A percentile compares a stretch with the other conserved stretches of the same genome.
These are phyloP conservation scores for Cossypha caffra DNA, from an alignment of 2,797 vertebrate species.

Conservation along the genomic window DNA sequence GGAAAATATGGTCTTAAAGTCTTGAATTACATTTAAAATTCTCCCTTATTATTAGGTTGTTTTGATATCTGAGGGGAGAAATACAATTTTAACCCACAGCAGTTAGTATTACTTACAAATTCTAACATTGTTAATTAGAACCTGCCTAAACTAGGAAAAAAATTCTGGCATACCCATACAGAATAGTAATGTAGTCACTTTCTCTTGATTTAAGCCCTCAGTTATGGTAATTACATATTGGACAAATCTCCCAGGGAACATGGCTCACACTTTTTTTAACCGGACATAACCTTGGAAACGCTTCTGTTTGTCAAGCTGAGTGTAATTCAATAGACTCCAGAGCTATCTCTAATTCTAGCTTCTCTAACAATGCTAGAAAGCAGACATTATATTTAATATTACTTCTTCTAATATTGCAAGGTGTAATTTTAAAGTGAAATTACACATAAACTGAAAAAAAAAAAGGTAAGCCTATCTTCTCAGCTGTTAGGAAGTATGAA, in stretches of 20 bases:
- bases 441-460: background rate
- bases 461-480: background rate
- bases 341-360: background rate
- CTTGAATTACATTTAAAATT: background rate
- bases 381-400: background rate
- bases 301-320: background rate
- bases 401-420: background rate
- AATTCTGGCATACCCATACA: background rate
- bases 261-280: background rate
- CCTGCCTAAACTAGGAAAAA: slow-evolving; percentile 12
- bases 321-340: background rate
- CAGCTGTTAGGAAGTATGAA: background rate
- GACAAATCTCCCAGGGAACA: slow-evolving; percentile 23
- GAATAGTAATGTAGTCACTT: slow-evolving; percentile 19
- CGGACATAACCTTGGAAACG: background rate
- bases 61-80: slow-evolving; percentile 30
- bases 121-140: slow-evolving; percentile 49
- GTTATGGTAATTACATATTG: slow-evolving; percentile 34
- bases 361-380: background rate
- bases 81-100: slow-evolving; percentile 8
- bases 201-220: background rate
- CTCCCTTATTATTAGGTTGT: slow-evolving; percentile 3
- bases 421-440: background rate
- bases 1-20: background rate
- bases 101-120: slow-evolving; percentile 43